Evolutionary conservation across 2,888 invertebrate species (phyloP), one percentile per base, ranked within the genome.

Genomic region (Nomada hirtipes): DNA sequence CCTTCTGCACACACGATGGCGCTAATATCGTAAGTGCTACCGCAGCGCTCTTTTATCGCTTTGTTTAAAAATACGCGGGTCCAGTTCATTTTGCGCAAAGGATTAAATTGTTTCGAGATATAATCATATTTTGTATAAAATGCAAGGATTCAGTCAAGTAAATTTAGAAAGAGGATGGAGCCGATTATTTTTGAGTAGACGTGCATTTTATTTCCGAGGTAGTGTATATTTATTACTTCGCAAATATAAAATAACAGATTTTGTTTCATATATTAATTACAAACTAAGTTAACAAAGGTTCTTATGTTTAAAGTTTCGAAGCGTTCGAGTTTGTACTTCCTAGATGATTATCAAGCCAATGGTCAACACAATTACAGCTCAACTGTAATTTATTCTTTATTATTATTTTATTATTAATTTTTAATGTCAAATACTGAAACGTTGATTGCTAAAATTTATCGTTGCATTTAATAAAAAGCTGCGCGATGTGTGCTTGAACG

Each of bases 211-310:
- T 47, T 47, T 47, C 15, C 1, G 11, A 11, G 1, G 15, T 10
- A 4, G 20, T 2, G n/a, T 18, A 36, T 0, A 76, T 29, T 13
- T 1, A 57, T 13, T n/a, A 53, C 26, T n/a, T 11, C 26, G 18
- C 18, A 53, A 47, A 63, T 64, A 63, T 76, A 53, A 64, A 67
- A 52, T 75, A 75, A 83, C 75, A 76, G 44, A 64, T 79, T 53
- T 67, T 71, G 73, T 77, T 68, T 57, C 47, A 73, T 77, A 67
- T 72, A n/a, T 76, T 20, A 1, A 52, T 7, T 82, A 82, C 44
- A 20, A 2, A 77, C 52, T 79, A 84, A 44, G 60, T 44, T 84
- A 77, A 82, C 74, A 79, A 68, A 63, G 7, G 20, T 36, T 0
- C 10, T 60, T 68, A 71, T 73, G 11, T 0, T 11, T 55, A 70